Evolutionary conservation across 2,797 vertebrate species (phyloP).

Genomic region (Ciconia nigra): DNA sequence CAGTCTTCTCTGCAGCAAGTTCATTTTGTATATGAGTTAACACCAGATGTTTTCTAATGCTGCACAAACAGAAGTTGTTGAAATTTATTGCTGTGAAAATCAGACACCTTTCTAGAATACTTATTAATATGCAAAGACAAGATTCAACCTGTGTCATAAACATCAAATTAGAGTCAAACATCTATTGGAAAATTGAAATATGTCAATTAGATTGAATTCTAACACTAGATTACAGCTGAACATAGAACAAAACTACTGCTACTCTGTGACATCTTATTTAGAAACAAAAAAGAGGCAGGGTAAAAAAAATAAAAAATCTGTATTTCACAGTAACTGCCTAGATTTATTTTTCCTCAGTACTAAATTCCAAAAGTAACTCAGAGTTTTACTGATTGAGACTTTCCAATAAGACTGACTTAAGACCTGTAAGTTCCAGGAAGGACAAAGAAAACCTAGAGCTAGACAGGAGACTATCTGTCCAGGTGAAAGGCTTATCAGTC

Average conservation of each 20-base stretch:
- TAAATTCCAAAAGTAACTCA: neutral
- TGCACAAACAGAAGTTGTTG: constrained; percentile 46
- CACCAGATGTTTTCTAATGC: constrained; percentile 54
- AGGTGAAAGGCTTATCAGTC: neutral
- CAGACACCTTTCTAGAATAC: constrained; percentile 39
- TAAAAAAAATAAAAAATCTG: neutral
- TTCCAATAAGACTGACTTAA: neutral
- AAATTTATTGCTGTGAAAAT: constrained; percentile 60
- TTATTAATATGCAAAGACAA: constrained; percentile 48
- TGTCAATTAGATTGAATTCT: neutral
- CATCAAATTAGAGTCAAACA: constrained; percentile 27
- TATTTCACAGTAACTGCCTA: neutral
- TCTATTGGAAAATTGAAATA: constrained; percentile 26
- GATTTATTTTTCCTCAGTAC: neutral
- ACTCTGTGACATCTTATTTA: neutral
- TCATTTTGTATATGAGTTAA: constrained; percentile 23
- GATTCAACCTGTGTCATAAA: constrained; percentile 22
- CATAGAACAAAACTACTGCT: neutral
- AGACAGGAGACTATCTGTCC: neutral
- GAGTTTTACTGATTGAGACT: neutral
- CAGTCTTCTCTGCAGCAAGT: neutral
- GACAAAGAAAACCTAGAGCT: neutral
- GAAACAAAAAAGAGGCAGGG: neutral
- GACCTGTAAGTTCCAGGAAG: neutral
- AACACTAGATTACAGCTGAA: constrained; percentile 14